Evolutionary conservation across 92 coral and sea anemone genomes (phyloP).

Genomic region (Phenganax stokvisi): DNA sequence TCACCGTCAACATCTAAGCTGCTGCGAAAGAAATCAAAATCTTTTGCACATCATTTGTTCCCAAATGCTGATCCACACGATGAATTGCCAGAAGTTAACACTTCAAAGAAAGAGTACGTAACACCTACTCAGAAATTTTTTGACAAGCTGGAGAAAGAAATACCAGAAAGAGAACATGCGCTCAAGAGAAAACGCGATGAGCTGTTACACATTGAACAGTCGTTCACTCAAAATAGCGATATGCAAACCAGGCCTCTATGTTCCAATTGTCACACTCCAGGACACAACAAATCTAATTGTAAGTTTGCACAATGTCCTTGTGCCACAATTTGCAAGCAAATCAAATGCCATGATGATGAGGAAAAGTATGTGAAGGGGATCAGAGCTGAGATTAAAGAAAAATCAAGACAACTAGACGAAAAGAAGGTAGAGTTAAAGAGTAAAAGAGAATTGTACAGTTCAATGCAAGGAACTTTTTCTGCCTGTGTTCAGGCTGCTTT

Average conservation of each 20-base stretch:
- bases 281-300: slow-evolving; percentile 8
- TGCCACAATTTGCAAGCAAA: slow-evolving; percentile 11
- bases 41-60: slow-evolving; percentile 4
- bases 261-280: slow-evolving; percentile 6
- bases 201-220: background rate
- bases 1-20: slow-evolving; percentile 3
- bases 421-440: no score
- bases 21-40: slow-evolving; percentile 5
- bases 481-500: no score
- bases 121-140: slow-evolving; percentile 4
- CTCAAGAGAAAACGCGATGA: background rate
- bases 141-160: slow-evolving; percentile 10
- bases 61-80: background rate
- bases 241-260: slow-evolving; percentile 2
- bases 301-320: background rate
- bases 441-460: no score
- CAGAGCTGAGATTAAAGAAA: no score
- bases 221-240: background rate
- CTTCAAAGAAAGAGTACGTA: background rate
- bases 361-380: no score
- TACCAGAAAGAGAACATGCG: background rate
- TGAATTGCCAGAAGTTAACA: background rate
- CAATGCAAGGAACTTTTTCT: no score
- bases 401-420: no score
- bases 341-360: background rate